Evolutionary conservation across 2,113 vertebrate species (phyloP).

Genomic region (Nibea albiflora): DNA sequence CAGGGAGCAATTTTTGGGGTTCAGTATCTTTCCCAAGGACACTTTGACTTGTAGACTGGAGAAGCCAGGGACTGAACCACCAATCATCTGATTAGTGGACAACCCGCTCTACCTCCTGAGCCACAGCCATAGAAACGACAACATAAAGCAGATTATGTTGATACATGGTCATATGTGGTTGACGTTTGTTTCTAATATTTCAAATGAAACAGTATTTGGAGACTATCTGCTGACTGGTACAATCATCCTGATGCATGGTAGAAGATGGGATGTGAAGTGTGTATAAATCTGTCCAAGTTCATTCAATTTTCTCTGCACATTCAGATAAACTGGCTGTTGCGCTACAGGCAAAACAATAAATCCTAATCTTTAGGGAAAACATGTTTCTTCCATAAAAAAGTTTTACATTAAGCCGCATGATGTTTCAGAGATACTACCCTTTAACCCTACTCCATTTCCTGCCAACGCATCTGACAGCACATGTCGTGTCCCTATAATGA

Average conservation of each 20-base stretch:
- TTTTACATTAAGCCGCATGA: conserved; percentile 15
- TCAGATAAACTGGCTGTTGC: conserved; percentile 17
- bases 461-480: background rate
- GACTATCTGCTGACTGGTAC: conserved; percentile 14
- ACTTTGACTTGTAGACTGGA: too few species aligned
- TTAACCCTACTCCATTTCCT: conserved; percentile 7
- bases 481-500: conserved; percentile 8
- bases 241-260: conserved; percentile 6
- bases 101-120: too few species aligned
- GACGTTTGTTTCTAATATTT: conserved; percentile 5
- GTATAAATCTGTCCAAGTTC: conserved; percentile 41
- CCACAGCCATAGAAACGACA: background rate
- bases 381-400: background rate
- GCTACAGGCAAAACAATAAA: conserved; percentile 47
- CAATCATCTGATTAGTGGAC: too few species aligned
- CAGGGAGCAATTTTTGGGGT: too few species aligned
- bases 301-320: conserved; percentile 54
- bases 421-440: conserved; percentile 10
- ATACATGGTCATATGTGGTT: background rate
- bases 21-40: too few species aligned
- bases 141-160: background rate
- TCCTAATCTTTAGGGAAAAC: conserved; percentile 25
- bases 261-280: conserved; percentile 35
- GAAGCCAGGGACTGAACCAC: too few species aligned
- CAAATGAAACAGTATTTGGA: conserved; percentile 3